phyloP scores from a whole-genome alignment of 2,113 vertebrate genomes.

The Ptilonorhynchus violaceus region DNA sequence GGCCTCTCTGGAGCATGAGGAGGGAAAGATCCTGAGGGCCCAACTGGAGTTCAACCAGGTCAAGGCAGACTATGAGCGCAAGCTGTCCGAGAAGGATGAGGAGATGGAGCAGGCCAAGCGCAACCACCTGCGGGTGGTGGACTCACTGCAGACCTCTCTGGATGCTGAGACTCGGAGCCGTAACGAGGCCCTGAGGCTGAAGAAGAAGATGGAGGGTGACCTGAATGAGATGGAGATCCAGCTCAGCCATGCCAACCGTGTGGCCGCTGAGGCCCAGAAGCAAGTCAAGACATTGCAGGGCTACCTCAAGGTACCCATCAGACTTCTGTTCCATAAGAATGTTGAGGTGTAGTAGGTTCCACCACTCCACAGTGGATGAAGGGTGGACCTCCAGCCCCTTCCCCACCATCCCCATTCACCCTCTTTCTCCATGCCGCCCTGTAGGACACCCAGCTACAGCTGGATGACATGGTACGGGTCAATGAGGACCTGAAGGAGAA shows the following conservation, averaged over 20 bases:
- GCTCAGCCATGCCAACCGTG: conserved; percentile 79
- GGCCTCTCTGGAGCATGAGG: conserved; percentile 90
- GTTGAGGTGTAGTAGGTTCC: background rate
- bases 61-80: conserved; percentile 87
- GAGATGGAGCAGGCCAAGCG: conserved; percentile 92
- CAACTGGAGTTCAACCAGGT: conserved; percentile 90
- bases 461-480: conserved; percentile 72
- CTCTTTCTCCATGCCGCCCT: fast-evolving
- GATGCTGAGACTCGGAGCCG: conserved; percentile 88
- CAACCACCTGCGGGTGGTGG: conserved; percentile 85
- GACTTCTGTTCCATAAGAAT: background rate
- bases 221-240: conserved; percentile 94
- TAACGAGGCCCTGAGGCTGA: conserved; percentile 88
- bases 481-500: conserved; percentile 86
- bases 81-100: conserved; percentile 88
- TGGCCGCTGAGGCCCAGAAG: conserved; percentile 83
- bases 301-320: conserved; percentile 75
- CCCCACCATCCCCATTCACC: background rate
- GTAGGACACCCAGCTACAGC: conserved; percentile 81
- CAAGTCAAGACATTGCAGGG: conserved; percentile 84
- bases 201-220: conserved; percentile 93
- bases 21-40: conserved; percentile 89
- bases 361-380: background rate
- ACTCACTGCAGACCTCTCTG: conserved; percentile 88
- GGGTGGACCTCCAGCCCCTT: background rate